Evolutionary conservation across 2,888 invertebrate species (phyloP).

Genomic region (Drosophila koepferae): DNA sequence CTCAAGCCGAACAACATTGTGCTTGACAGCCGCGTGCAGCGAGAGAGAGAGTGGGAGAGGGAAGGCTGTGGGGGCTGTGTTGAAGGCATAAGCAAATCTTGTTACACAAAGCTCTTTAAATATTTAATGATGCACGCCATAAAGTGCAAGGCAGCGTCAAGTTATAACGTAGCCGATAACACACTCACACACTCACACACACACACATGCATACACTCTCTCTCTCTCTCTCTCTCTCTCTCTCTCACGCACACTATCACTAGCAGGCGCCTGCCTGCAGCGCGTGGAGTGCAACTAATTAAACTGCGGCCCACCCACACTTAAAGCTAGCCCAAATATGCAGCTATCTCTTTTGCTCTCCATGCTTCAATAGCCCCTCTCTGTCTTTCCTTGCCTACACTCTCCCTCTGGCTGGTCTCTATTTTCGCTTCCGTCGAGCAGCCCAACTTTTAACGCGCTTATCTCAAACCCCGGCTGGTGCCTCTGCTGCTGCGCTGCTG

Average conservation of each 20-base stretch:
- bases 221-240: background rate
- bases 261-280: constrained; percentile 16
- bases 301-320: constrained; percentile 53
- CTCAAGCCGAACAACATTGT: constrained; percentile 64
- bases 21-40: constrained; percentile 28
- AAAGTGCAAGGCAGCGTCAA: constrained; percentile 61
- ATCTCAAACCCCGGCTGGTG: constrained; percentile 44
- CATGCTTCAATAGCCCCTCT: background rate
- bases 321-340: constrained; percentile 20
- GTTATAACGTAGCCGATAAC: constrained; percentile 65
- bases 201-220: background rate
- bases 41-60: too few species aligned
- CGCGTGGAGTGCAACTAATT: constrained; percentile 67
- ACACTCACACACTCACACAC: constrained; percentile 15
- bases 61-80: background rate
- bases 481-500: constrained; percentile 3
- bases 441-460: constrained; percentile 70
- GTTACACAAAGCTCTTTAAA: constrained; percentile 75
- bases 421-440: constrained; percentile 21
- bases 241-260: background rate
- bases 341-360: background rate
- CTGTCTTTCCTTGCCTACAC: background rate
- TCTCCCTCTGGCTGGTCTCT: background rate
- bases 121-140: constrained; percentile 72
- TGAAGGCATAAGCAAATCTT: constrained; percentile 68